Percentiles rank a stretch among this genome's conserved stretches.
Evolutionary conservation across 2,888 invertebrate genomes (phyloP).

Genomic region (Pyrrhosoma nymphula): DNA sequence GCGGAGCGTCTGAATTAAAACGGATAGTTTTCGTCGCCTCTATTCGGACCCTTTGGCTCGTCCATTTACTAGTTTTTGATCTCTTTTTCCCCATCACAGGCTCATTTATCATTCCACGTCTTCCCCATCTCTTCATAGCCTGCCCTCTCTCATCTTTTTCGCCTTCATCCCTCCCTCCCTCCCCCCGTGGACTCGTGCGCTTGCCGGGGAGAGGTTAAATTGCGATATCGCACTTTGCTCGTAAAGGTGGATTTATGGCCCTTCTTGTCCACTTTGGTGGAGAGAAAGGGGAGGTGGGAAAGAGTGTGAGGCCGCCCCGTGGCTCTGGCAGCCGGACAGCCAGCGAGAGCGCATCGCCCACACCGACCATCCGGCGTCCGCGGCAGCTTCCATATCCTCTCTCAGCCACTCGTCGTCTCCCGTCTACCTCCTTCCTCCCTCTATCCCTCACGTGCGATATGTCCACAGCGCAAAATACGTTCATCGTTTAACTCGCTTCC

Average conservation of each 20-base stretch:
- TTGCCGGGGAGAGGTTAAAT: conserved; percentile 20
- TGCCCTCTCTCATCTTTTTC: neutral
- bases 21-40: too few relatives aligned
- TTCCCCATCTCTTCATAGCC: neutral
- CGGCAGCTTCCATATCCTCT: neutral
- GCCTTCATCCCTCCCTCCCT: neutral
- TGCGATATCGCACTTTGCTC: conserved; percentile 59
- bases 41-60: too few relatives aligned
- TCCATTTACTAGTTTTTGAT: too few relatives aligned
- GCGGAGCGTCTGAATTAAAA: too few relatives aligned
- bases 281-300: neutral
- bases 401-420: neutral
- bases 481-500: neutral
- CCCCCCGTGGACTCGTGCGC: neutral
- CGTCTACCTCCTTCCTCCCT: neutral
- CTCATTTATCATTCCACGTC: neutral
- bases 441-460: neutral
- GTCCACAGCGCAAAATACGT: neutral
- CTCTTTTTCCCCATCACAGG: too few relatives aligned
- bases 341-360: too few relatives aligned
- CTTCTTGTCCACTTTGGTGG: conserved; percentile 55
- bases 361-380: neutral
- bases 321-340: too few relatives aligned
- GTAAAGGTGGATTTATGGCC: conserved; percentile 62
- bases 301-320: too few relatives aligned